Base-by-base conservation (phyloP, 1,140 invertebrate species). In the Dinoponera quadriceps region DNA sequence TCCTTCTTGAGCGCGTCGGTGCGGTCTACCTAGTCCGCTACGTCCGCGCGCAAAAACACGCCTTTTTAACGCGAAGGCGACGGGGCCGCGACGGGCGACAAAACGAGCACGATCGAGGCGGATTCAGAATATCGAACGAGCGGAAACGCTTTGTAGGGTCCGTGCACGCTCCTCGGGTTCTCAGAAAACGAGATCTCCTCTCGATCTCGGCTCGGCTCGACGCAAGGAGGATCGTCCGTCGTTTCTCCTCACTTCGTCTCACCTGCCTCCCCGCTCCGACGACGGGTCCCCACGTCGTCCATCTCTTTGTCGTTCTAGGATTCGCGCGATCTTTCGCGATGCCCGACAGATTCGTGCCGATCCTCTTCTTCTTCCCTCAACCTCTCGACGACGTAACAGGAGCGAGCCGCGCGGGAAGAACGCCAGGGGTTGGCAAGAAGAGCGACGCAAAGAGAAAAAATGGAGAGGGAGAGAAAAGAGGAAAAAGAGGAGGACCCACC, bases 41-140 rank as follows among this genome's bases (percentile, higher is more conserved):
- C 75, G 25, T 82, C 66, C 68, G 20, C 18, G 54, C 49, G 89
- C 83, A 90, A 90, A 90, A 90, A 89, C 87, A 80, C 74, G 75
- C 81, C 85, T 90, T 90, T 89, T 88, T 87, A 89, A 81, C 83
- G 83, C 89, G 78, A 80, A 88, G 74, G 82, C 87, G 88, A 80
- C 80, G 54, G 33, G 51, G 63, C 55, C 81, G 78, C 51, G 60
- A 65, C 60, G 51, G 55, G 33, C 73, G 85, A 87, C 87, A 90
- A 90, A 90, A 89, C 85, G 89, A 90, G 84, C 77, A 84, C 83
- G 84, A 89, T 69, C 82, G 75, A 90, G 84, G 86, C 66, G 87
- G 83, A 88, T 89, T 91, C 89, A 86, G 90, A 91, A 92, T 90
- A 91, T 91, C 90, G 89, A 91, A 90, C 83, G 85, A 90, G 86